Percentiles rank a stretch among this genome's conserved stretches.
These are phyloP conservation scores for Doryteuthis pealeii DNA, from an alignment of 1,140 invertebrate genomes.

Conservation along the genomic window DNA sequence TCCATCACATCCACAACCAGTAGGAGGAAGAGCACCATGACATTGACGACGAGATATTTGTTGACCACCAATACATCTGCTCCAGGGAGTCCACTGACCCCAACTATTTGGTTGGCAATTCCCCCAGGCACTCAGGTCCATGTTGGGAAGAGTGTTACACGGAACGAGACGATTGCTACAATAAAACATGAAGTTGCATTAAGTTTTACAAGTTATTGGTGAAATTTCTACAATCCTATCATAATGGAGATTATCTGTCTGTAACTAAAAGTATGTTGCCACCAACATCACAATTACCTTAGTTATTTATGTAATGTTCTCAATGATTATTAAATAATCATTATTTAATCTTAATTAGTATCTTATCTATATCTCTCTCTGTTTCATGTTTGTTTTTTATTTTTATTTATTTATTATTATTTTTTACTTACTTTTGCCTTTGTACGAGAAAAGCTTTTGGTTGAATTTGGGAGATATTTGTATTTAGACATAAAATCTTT, in stretches of 20 bases:
- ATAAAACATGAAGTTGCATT: no score
- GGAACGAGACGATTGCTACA: neutral
- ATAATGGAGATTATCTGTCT: no score
- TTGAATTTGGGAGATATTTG: constrained; percentile 18
- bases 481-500: constrained; percentile 23
- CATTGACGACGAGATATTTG: neutral
- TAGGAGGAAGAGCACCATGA: neutral
- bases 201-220: no score
- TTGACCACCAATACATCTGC: neutral
- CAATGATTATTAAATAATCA: no score
- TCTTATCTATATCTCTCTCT: no score
- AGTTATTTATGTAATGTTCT: no score
- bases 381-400: no score
- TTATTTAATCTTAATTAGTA: no score
- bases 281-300: no score
- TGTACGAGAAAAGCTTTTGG: constrained; percentile 10
- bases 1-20: neutral
- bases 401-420: no score
- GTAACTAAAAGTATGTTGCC: no score
- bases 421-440: constrained; percentile 5
- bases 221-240: no score
- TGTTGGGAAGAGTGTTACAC: neutral
- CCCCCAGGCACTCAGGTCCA: neutral
- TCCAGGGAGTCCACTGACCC: neutral
- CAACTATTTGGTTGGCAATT: neutral